These are phyloP conservation scores for Drosophila conformis DNA, from an alignment of 2,888 invertebrate genomes.

Conservation along the genomic window DNA sequence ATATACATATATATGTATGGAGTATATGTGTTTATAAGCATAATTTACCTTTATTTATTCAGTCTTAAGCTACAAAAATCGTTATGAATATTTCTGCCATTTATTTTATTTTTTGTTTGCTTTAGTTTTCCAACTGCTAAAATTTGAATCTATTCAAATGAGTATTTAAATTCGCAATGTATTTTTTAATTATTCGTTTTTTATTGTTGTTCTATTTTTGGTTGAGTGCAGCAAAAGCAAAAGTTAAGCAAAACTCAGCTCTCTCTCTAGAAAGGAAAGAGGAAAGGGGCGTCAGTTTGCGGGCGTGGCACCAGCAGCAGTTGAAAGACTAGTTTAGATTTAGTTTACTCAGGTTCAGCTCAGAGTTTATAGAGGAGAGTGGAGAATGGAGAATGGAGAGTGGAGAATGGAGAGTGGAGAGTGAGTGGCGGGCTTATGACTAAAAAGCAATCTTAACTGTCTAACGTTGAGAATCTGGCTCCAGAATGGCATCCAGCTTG, in stretches of 20 bases:
- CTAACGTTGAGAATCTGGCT: constrained; percentile 38
- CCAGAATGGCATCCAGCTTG: constrained; percentile 4
- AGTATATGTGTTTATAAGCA: constrained; percentile 58
- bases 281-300: constrained; percentile 33
- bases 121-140: constrained; percentile 32
- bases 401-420: not conserved
- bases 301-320: constrained; percentile 43
- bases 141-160: constrained; percentile 72
- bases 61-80: constrained; percentile 82
- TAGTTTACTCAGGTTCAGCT: constrained; percentile 1
- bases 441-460: constrained; percentile 63
- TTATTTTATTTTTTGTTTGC: constrained; percentile 9
- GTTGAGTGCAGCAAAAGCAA: constrained; percentile 45
- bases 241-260: constrained; percentile 30
- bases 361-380: constrained; percentile 8
- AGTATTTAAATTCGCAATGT: constrained; percentile 74
- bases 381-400: not conserved
- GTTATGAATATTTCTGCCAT: constrained; percentile 73
- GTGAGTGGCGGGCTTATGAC: constrained; percentile 37
- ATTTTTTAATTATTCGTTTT: constrained; percentile 33
- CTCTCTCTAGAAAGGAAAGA: constrained; percentile 9
- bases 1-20: constrained; percentile 35
- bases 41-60: constrained; percentile 77
- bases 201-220: constrained; percentile 1
- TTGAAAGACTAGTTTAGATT: constrained; percentile 13